These are phyloP conservation scores for Caenorhabditis sp. DNA, from an alignment of 2,888 invertebrate genomes.

Conservation along the genomic window DNA sequence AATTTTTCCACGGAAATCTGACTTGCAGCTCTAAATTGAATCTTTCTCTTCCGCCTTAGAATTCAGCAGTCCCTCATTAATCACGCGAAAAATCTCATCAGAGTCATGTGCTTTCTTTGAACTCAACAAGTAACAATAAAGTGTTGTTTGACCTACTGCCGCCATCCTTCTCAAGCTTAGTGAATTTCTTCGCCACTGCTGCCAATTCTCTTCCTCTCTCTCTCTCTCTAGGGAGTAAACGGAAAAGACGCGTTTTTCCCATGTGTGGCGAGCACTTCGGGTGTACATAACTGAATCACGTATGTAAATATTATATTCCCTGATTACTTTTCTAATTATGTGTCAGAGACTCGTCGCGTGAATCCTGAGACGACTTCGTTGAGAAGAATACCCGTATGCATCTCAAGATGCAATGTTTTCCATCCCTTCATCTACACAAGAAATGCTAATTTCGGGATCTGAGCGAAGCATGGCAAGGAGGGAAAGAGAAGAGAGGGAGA, in stretches of 20 bases:
- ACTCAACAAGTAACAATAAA: background rate
- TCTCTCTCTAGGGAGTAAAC: background rate
- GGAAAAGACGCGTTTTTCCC: background rate
- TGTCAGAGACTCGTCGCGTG: background rate
- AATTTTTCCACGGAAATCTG: background rate
- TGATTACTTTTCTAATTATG: slow-evolving; percentile 29
- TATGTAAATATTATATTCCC: slow-evolving; percentile 33
- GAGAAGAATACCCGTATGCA: background rate
- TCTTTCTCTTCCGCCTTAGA: background rate
- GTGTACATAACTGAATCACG: slow-evolving; percentile 17
- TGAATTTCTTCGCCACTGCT: background rate
- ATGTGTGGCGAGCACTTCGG: background rate
- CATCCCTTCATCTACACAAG: background rate
- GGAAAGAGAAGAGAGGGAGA: too few relatives aligned
- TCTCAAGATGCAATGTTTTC: slow-evolving; percentile 1
- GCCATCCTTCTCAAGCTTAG: background rate
- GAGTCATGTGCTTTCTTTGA: background rate
- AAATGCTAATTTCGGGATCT: slow-evolving; percentile 17
- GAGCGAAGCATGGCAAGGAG: background rate
- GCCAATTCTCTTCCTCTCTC: too few relatives aligned
- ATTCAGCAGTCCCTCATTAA: background rate
- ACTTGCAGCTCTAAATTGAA: background rate
- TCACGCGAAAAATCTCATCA: background rate
- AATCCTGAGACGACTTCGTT: background rate
- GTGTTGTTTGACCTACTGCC: slow-evolving; percentile 22